Evolutionary conservation across 2,888 invertebrate species (phyloP).

Genomic region (Apantesis nais): DNA sequence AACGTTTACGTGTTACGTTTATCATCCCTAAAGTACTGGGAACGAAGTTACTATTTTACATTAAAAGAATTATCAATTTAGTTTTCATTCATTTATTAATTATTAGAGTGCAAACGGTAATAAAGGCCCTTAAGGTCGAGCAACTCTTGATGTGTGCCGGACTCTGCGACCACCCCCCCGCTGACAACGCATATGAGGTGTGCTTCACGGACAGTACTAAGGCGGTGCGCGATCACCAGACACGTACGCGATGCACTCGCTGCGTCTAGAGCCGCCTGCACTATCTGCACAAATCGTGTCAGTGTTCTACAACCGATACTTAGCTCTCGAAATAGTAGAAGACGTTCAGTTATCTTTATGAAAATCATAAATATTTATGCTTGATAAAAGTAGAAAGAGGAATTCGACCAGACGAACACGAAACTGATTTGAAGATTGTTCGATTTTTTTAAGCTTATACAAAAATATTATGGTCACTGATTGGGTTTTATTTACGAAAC

Average conservation of each 20-base stretch:
- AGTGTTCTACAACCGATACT: background rate
- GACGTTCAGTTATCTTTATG: background rate
- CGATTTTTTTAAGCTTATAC: too few relatives aligned
- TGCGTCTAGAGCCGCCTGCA: slow-evolving; percentile 91
- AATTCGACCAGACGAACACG: too few relatives aligned
- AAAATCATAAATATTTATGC: too few relatives aligned
- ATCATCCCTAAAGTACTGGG: background rate
- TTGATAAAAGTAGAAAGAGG: too few relatives aligned
- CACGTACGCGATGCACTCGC: slow-evolving; percentile 93
- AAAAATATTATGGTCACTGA: too few relatives aligned
- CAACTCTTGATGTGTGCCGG: slow-evolving; percentile 88
- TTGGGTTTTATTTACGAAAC: too few relatives aligned
- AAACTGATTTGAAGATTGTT: too few relatives aligned
- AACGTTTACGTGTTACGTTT: too few relatives aligned
- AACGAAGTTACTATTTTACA: background rate
- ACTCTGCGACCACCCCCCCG: slow-evolving; percentile 87
- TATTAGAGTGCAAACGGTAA: slow-evolving; percentile 71
- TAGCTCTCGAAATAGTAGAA: background rate
- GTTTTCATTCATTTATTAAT: slow-evolving; percentile 17
- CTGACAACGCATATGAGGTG: slow-evolving; percentile 89
- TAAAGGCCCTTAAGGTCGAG: slow-evolving; percentile 86
- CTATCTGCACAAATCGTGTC: slow-evolving; percentile 78
- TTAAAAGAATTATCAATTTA: background rate
- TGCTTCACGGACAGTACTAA: slow-evolving; percentile 93
- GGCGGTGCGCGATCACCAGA: slow-evolving; percentile 93